Evolutionary conservation across 1,140 invertebrate genomes (phyloP).

Genomic region (Trichonephila clavata): DNA sequence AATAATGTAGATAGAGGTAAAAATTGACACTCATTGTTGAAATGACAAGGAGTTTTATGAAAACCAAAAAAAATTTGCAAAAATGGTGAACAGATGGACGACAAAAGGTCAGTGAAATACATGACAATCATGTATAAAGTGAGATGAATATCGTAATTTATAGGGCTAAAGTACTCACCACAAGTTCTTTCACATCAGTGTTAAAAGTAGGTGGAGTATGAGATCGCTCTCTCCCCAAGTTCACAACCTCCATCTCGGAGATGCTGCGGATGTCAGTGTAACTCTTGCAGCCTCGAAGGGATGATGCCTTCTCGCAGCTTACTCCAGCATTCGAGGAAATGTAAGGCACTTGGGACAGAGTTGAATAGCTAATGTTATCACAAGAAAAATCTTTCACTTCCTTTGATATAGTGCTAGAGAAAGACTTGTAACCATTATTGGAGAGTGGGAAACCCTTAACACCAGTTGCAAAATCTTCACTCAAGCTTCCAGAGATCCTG

Average conservation of each 20-base stretch:
- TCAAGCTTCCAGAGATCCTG: slow-evolving; percentile 1
- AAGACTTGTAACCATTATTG: neutral
- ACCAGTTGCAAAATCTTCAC: neutral
- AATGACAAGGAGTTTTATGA: too few species aligned
- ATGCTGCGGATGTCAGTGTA: slow-evolving; percentile 63
- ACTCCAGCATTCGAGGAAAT: slow-evolving; percentile 42
- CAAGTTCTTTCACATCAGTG: neutral
- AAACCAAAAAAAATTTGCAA: too few species aligned
- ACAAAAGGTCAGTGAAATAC: too few species aligned
- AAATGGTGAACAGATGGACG: too few species aligned
- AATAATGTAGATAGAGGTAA: too few species aligned
- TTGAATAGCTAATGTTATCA: slow-evolving; percentile 19
- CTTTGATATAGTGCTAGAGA: neutral
- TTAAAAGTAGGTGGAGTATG: slow-evolving; percentile 47
- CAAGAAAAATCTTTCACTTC: slow-evolving; percentile 27
- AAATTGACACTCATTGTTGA: too few species aligned
- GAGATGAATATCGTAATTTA: too few species aligned
- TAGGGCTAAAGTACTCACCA: neutral
- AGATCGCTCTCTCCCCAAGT: neutral
- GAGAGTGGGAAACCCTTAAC: neutral
- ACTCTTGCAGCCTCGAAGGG: slow-evolving; percentile 56
- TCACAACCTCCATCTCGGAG: neutral
- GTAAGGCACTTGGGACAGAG: slow-evolving; percentile 69
- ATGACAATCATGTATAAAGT: too few species aligned
- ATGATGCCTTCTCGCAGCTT: neutral